These are phyloP conservation scores for Aythya baeri DNA, from an alignment of 2,113 vertebrate genomes.

Conservation along the genomic window DNA sequence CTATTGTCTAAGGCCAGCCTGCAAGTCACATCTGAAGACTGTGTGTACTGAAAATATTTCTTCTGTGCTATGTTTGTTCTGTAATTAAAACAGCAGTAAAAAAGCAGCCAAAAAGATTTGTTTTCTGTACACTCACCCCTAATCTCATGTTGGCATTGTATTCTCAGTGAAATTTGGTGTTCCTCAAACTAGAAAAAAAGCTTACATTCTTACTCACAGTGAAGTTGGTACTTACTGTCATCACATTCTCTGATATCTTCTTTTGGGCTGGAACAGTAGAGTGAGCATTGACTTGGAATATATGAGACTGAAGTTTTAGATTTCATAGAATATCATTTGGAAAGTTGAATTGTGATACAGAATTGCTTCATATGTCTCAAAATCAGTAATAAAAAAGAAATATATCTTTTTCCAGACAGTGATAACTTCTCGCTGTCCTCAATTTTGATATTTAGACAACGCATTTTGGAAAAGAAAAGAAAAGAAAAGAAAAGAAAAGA, in stretches of 20 bases:
- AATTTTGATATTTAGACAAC: background rate
- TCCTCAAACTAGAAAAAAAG: background rate
- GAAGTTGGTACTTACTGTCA: background rate
- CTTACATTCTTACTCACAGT: background rate
- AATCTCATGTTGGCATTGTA: background rate
- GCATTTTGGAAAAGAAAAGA: background rate
- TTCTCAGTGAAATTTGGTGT: background rate
- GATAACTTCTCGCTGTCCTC: background rate
- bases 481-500: background rate
- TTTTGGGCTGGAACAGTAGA: background rate
- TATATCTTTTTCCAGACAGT: background rate
- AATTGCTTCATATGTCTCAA: background rate
- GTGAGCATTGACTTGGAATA: background rate
- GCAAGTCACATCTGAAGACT: background rate
- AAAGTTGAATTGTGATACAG: background rate
- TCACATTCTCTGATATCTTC: background rate
- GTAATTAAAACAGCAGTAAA: background rate
- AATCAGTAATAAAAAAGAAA: background rate
- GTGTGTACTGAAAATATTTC: background rate
- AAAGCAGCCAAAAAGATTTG: too few relatives aligned
- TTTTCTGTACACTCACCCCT: background rate
- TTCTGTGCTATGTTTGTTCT: background rate
- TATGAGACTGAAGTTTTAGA: background rate
- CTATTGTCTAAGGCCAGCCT: background rate
- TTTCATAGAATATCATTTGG: background rate